Conservation (phyloP, 2,797 vertebrate species). For the Falco novaeseelandiae region DNA sequence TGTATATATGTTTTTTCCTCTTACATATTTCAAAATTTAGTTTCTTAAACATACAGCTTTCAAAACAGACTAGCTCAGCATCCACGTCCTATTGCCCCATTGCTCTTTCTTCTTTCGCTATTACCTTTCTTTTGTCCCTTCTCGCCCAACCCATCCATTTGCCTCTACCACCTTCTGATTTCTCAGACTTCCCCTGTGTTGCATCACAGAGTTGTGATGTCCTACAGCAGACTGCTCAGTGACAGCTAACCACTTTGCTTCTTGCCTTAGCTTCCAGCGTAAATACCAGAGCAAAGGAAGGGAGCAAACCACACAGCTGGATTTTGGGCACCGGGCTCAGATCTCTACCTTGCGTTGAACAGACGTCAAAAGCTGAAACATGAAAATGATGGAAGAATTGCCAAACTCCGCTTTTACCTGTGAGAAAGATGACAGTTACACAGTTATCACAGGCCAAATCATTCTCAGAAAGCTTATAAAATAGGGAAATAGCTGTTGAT, state of each 20-base stretch:
- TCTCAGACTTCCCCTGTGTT: not conserved
- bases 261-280: not conserved
- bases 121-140: not conserved
- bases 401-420: not conserved
- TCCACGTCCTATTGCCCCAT: not conserved
- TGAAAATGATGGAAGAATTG: not conserved
- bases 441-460: not conserved
- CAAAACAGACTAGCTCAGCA: not conserved
- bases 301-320: not conserved
- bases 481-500: no score
- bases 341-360: not conserved
- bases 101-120: not conserved
- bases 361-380: not conserved
- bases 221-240: not conserved
- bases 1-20: not conserved
- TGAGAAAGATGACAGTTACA: not conserved
- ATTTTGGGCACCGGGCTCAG: not conserved
- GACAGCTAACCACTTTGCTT: not conserved
- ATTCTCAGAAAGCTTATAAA: no score
- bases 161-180: not conserved
- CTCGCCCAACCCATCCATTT: not conserved
- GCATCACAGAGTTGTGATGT: fast-evolving
- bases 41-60: not conserved
- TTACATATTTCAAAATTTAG: not conserved
- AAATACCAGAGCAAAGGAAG: not conserved